Conservation (phyloP, 2,888 invertebrate species). For the Margaritifera margaritifera region DNA sequence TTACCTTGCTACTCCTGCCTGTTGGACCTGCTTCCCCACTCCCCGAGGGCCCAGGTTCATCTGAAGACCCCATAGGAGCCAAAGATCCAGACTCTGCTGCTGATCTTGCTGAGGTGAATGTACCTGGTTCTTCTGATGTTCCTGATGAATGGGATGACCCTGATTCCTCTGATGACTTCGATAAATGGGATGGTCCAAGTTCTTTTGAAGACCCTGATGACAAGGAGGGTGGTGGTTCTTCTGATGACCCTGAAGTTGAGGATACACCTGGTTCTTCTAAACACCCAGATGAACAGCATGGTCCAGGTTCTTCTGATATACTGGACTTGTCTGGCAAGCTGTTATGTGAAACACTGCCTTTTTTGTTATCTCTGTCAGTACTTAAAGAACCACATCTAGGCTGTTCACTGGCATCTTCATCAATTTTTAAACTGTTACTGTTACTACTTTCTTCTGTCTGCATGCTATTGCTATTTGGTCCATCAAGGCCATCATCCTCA, state of each 20-base stretch:
- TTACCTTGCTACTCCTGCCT: conserved; percentile 2
- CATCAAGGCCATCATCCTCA: conserved; percentile 18
- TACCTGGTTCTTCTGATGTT: conserved; percentile 6
- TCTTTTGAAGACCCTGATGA: not conserved
- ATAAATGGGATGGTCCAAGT: too few species aligned
- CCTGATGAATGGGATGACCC: not conserved
- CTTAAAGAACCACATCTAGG: conserved; percentile 15
- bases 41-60: not conserved
- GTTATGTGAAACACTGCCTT: not conserved
- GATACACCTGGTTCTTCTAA: conserved; percentile 7
- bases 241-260: not conserved
- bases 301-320: conserved; percentile 4
- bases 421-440: conserved; percentile 4
- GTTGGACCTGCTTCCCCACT: not conserved
- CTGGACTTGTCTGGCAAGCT: not conserved
- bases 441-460: conserved; percentile 3
- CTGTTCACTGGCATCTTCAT: conserved; percentile 3
- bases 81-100: conserved; percentile 10
- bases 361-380: conserved; percentile 1
- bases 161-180: not conserved
- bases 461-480: conserved; percentile 9
- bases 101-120: conserved; percentile 9
- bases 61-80: not conserved
- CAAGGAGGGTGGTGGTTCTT: not conserved
- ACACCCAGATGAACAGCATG: conserved; percentile 7